Base-by-base conservation (phyloP, 30 jellyfish, hydroid and myxozoan genomes). In the Nemopilema nomurai region DNA sequence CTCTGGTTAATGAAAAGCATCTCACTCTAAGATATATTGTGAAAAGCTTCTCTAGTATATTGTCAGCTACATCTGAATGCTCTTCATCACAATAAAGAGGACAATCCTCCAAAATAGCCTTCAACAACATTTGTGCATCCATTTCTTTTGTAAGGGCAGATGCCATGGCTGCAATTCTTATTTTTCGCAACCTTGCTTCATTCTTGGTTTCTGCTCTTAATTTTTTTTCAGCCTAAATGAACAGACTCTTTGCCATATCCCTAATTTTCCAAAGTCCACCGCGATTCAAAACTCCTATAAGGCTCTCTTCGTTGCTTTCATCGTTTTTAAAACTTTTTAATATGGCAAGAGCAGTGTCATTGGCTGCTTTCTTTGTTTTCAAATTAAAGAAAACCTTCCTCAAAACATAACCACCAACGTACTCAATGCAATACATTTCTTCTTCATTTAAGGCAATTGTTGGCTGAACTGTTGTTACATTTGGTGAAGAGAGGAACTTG, bases 1-100 rank as follows among this genome's bases (percentile, higher is more conserved):
- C 72, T 74, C 51, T 74, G 84, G 84, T 74, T 22, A 74, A 67
- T 19, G 84, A 74, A 74, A 74, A 74, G 84, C 84, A 74, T 9
- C 84, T 7, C 49, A 74, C 84, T 26, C 84, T 74, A 67, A 74
- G 51, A 49, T 74, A 74, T 67, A 29, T 74, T 74, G 49, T 9
- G 72, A 74, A 74, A 32, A 52, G 84, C 84, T 74, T 74, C 73
- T 74, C 84, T 74, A 74, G 51, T 28, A 74, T 74, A 74, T 30
- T 74, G 71, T 23, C 84, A 50, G 31, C 80, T 74, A 28, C 84
- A 28, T 74, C 71, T 30, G 84, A 74, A 74, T 74, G 84, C 51
- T 33, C 84, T 74, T 66, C 84, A 19, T 19, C 84, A 74, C 51
- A 6, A 49, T 74, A 74, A 52, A 30, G 33, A 1, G 72, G 84